These are phyloP conservation scores for Rallus limicola DNA, from an alignment of 2,113 vertebrate genomes.

Conservation along the genomic window DNA sequence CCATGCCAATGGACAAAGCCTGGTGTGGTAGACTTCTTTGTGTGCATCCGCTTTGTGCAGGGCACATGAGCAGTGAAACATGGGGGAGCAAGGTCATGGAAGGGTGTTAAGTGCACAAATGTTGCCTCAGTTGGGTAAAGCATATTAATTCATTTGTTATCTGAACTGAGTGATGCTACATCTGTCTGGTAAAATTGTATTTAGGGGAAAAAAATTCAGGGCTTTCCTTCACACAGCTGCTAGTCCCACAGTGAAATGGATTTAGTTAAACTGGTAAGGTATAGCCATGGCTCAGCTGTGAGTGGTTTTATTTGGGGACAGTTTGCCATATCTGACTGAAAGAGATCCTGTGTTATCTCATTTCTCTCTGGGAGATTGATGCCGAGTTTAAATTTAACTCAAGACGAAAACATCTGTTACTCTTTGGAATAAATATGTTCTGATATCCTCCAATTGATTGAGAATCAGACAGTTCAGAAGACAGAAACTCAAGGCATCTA, in stretches of 20 bases:
- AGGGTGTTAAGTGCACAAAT: neutral
- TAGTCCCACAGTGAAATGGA: neutral
- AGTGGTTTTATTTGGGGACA: neutral
- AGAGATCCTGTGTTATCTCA: neutral
- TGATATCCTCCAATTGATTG: constrained; percentile 5
- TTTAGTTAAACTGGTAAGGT: neutral
- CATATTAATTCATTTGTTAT: neutral
- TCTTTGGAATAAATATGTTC: constrained; percentile 28
- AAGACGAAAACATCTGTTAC: constrained; percentile 25
- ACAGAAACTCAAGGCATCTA: constrained; percentile 4
- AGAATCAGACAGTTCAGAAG: constrained; percentile 20
- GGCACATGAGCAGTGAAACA: neutral
- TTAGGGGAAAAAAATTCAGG: neutral
- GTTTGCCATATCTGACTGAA: neutral
- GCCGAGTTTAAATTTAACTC: constrained; percentile 33
- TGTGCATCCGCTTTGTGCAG: accelerated
- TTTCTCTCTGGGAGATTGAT: neutral
- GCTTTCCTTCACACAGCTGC: neutral
- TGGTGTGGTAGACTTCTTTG: neutral
- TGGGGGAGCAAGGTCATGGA: neutral
- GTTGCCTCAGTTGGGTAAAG: neutral
- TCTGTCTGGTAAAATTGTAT: neutral
- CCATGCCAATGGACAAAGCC: neutral
- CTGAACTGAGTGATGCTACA: neutral
- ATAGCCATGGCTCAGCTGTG: neutral